Conservation (phyloP, 64 coral and sea anemone genomes). For the Montipora sp. region DNA sequence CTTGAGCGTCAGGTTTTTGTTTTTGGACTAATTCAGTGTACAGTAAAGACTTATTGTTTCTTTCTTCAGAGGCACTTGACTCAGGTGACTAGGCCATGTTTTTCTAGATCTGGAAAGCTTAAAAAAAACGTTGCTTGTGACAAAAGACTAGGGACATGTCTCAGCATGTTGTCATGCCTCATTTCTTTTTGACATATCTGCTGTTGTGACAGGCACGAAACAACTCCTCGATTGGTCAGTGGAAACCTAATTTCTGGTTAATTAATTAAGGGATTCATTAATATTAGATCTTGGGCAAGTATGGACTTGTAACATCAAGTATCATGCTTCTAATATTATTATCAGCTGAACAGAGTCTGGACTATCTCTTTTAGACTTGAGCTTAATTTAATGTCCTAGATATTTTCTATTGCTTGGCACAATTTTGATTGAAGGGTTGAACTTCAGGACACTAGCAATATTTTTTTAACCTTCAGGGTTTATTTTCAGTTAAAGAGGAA, state of each 20-base stretch:
- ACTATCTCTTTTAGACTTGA: background rate
- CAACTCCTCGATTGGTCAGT: background rate
- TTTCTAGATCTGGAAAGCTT: background rate
- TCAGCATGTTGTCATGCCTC: conserved; percentile 1
- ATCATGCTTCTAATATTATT: background rate
- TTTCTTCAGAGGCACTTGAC: background rate
- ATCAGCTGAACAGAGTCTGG: background rate
- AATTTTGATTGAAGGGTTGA: background rate
- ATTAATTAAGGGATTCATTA: background rate
- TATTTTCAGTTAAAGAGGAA: too few species aligned
- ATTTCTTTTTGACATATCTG: background rate
- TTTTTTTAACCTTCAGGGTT: background rate
- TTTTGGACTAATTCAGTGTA: background rate
- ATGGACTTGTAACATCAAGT: background rate
- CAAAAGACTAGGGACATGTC: background rate
- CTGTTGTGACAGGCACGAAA: background rate
- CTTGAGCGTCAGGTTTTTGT: background rate
- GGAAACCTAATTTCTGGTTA: background rate
- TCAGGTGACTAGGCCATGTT: too few species aligned
- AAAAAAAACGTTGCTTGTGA: background rate
- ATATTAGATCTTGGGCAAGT: background rate
- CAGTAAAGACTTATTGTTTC: background rate
- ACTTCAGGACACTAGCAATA: background rate
- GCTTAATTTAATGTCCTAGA: background rate
- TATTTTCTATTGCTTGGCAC: background rate